phyloP scores from a whole-genome alignment of 2,797 vertebrate species.

The Enteromius radiatus region DNA sequence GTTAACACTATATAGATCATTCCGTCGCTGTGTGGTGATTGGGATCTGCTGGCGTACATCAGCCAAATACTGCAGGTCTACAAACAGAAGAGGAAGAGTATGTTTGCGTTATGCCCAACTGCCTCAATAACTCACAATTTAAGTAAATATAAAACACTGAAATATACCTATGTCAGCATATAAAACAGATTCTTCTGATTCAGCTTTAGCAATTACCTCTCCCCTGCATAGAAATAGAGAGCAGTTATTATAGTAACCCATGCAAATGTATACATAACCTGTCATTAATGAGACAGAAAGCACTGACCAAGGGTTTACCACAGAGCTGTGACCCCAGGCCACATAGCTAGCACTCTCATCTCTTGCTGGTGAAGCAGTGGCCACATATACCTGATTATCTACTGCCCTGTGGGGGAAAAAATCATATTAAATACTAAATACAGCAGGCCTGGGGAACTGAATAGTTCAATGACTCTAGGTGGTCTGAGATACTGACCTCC shows the following conservation, averaged over 20 bases:
- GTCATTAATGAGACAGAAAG: conserved; percentile 31
- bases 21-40: conserved; percentile 84
- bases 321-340: conserved; percentile 94
- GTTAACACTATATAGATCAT: conserved; percentile 85
- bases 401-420: conserved; percentile 79
- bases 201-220: conserved; percentile 89
- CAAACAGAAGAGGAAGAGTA: conserved; percentile 34
- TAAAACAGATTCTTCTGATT: conserved; percentile 82
- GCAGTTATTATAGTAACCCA: conserved; percentile 4
- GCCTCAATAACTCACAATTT: background rate
- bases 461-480: background rate
- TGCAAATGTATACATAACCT: background rate
- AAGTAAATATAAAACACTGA: background rate
- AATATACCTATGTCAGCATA: conserved; percentile 92
- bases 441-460: background rate
- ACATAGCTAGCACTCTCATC: conserved; percentile 89
- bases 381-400: conserved; percentile 94
- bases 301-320: conserved; percentile 77
- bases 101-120: background rate
- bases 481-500: conserved; percentile 79
- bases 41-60: conserved; percentile 94
- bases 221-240: conserved; percentile 79
- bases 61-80: conserved; percentile 90
- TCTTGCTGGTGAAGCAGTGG: conserved; percentile 89
- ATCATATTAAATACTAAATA: background rate